Evolutionary conservation across 2,888 invertebrate genomes (phyloP), one percentile per base, ranked within the genome.

Genomic region (Conchocele bisecta): DNA sequence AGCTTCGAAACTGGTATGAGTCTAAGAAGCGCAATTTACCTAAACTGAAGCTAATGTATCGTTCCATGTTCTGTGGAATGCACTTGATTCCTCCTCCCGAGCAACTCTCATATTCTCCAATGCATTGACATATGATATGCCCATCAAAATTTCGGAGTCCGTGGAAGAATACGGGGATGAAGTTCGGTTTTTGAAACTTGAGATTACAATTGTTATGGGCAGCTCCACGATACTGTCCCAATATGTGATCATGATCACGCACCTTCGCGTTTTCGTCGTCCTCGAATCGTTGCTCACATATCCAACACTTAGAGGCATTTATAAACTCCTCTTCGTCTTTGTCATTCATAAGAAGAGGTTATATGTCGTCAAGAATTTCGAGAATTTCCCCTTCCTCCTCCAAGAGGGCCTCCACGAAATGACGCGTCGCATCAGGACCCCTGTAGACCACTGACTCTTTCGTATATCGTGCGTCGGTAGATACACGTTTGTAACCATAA

Each of bases 51-150:
- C 68, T 70, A n/a, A 83, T 78, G 46, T 77, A 81, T 17, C 72
- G 79, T 69, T 82, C 77, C 28, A 60, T 59, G 31, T 59, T 82
- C 42, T 80, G 71, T 13, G 81, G 75, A 51, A 81, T 79, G 20
- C 80, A 74, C 9, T 57, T 42, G 22, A 79, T 68, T 5, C 37
- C 28, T 48, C 4, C 31, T 5, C 6, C 17, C 26, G 37, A 42
- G n/a, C n/a, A n/a, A 1, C 44, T 56, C 50, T 63, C 59, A 15
- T 54, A 54, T 48, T 46, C 17, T 13, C 59, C 63, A 15, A 59
- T 22, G 46, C 22, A 29, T 26, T 58, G 42, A 17, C 28, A 35
- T 22, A 73, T 26, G 5, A 73, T 29, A 24, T 73, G 73, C 13
- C 44, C 29, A 42, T 73, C 66, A 33, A 58, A 75, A 15, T 56